Evolutionary conservation across 2,797 vertebrate species (phyloP), one percentile per base, ranked within the genome.

Genomic region (Neosalanx taihuensis): DNA sequence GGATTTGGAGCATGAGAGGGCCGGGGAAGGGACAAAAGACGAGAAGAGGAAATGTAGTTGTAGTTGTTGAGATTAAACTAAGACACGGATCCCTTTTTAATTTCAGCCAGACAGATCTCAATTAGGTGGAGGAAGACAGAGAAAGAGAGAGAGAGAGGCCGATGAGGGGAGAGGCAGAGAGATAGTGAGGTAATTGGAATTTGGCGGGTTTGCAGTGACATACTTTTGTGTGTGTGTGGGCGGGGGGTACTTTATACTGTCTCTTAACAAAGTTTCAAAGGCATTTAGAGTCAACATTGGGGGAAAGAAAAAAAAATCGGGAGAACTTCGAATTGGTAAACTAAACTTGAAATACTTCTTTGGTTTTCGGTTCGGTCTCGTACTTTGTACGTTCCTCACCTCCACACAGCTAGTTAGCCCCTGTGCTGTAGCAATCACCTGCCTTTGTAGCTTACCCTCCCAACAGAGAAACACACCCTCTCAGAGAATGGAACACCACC

Each of bases 401-500:
- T 56, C 15, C 15, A 33, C 35, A 4, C 56, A 12, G n/a, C 68
- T 56, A 77, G 62, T 56, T 72, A 70, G 83, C 88, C 81, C 77
- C 83, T 78, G 73, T 56, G 72, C 78, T 86, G 62, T 61, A 90
- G 91, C 86, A 91, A 91, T 86, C 90, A 85, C 81, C 86, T 75
- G 65, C 79, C 75, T 85, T 88, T 91, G 89, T 90, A 74, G 83
- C 73, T 80, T 53, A 70, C 79, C 71, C 79, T 75, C 84, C 75
- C 81, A 74, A 26, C 74, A 72, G 51, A 79, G 72, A 79, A 87
- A 89, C 89, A 92, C 91, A 77, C 90, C 88, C 89, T 82, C 72
- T 63, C 79, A 81, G 82, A 85, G 77, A 76, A 82, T 7, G 31
- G 72, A 81, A 79, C 84, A 76, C 82, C 76, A 74, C 73, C 79